Base-by-base conservation (phyloP, 64 coral and sea anemone genomes). In the Orbicella faveolata region DNA sequence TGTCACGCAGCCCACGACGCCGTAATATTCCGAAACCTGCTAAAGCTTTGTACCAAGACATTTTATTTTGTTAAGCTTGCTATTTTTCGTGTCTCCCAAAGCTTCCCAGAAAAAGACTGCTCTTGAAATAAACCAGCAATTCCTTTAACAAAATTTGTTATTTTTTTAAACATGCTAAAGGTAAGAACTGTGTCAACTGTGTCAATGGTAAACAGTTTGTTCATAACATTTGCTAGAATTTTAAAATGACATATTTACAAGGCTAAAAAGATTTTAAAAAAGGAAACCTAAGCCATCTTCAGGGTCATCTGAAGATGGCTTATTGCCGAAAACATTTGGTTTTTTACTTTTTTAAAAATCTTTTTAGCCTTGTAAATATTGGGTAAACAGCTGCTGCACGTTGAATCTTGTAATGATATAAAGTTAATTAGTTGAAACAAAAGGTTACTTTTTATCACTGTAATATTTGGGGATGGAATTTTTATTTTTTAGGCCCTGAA, bases 161-260 rank as follows among this genome's bases (percentile, higher is more conserved):
- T 76, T 74, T 74, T 74, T 76, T 76, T 76, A 36, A 76, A 76
- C 75, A 76, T 36, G 75, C 75, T 76, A 39, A 41, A 39, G 75
- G 30, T 30, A 30, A 30, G 30, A 30, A 30, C 30, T 30, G 30
- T 30, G 30, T 30, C 30, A 30, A 30, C 30, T 30, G 30, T 30
- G 30, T 30, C 30, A 30, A 30, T 30, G 30, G 30, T 30, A 30
- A 30, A 30, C 72, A 36, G 17, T 37, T 76, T 76, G 33, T 76
- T 76, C 35, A 63, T 63, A 63, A 63, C 1, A 37, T 33, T 76
- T 18, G 12, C 23, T 74, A 74, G 35, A 76, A 76, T 76, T 76
- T 76, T 76, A 76, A 76, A 76, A 76, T 76, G 75, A 76, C 75
- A 76, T 44, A 41, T 76, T 76, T 76, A 76, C 75, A 76, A 76